These are phyloP conservation scores for Laterallus jamaicensis DNA, from an alignment of 2,113 vertebrate species.

Conservation along the genomic window DNA sequence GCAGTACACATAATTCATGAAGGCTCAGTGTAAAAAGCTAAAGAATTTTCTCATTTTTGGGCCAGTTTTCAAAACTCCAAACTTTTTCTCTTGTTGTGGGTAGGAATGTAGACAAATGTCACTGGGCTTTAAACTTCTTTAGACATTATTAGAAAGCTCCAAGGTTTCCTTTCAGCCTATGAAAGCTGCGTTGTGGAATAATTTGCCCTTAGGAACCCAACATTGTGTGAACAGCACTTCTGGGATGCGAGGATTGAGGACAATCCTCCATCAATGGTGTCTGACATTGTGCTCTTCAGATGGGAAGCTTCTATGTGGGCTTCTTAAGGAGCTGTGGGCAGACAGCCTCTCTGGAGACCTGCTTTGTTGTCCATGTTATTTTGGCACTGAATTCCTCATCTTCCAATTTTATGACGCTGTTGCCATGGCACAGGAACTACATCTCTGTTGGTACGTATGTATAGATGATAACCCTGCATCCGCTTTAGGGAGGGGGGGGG, in stretches of 20 bases:
- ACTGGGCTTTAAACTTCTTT: neutral
- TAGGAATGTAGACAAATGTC: fast-evolving
- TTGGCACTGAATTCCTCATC: neutral
- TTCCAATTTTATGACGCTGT: neutral
- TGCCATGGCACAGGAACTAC: neutral
- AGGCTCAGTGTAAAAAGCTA: neutral
- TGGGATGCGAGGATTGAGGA: neutral
- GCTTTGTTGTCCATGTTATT: neutral
- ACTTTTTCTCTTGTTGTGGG: neutral
- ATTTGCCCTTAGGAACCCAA: fast-evolving
- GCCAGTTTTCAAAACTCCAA: neutral
- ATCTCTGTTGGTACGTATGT: neutral
- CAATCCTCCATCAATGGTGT: neutral
- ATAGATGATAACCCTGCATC: neutral
- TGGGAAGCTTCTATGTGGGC: neutral
- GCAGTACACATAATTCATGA: neutral
- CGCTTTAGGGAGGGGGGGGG: neutral
- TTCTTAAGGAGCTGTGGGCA: neutral
- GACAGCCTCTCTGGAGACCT: neutral
- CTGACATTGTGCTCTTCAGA: neutral
- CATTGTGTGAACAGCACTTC: neutral
- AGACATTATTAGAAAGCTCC: neutral
- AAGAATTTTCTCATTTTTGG: neutral
- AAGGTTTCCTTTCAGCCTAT: neutral
- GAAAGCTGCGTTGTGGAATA: neutral